Base-by-base conservation (phyloP, 2,113 vertebrate genomes). In the Seriola aureovittata region DNA sequence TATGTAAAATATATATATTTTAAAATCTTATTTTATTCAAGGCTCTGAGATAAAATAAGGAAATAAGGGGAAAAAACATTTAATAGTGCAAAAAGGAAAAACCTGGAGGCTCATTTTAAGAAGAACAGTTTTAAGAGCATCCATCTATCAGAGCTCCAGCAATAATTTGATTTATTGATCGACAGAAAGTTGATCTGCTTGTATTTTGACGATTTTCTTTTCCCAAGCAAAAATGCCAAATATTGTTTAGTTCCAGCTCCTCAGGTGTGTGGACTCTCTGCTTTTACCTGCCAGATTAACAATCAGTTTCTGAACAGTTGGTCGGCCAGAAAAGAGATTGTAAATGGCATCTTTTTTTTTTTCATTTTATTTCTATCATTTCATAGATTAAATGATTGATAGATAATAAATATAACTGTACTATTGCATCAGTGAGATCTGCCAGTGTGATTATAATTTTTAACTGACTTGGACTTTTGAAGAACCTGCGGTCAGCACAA, bases 401-500 rank as follows among this genome's bases (percentile, higher is more conserved):
- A 0, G 1, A 70, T 17, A 12, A 11, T 55, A 1, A 46, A 19
- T 36, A 44, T 13, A 77, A 11, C 21, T 0, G 1, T 54, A 7
- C 32, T 12, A 23, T 3, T 9, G n/a, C 40, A 70, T 23, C 23
- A 57, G 48, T n/a, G 50, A 64, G 32, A 69, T 73, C 40, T 32
- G 3, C 19, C 11, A 2, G 40, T 12, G n/a, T 59, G 54, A 78
- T 68, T 42, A 68, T 0, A 54, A 40, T 75, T 62, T 68, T 66
- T 19, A 17, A 44, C 12, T 36, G 14, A 25, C 38, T 46, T 0
- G 9, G n/a, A 38, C 25, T 54, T 73, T 48, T 60, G n/a, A 82
- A 80, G 59, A 67, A 46, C 62, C 52, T 17, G 25, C 12, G 19
- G 57, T 79, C 38, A 46, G 71, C 36, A 77, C 36, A 54, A 19